Conservation (phyloP, 2,113 vertebrate species). For the Entomyzon cyanotis region DNA sequence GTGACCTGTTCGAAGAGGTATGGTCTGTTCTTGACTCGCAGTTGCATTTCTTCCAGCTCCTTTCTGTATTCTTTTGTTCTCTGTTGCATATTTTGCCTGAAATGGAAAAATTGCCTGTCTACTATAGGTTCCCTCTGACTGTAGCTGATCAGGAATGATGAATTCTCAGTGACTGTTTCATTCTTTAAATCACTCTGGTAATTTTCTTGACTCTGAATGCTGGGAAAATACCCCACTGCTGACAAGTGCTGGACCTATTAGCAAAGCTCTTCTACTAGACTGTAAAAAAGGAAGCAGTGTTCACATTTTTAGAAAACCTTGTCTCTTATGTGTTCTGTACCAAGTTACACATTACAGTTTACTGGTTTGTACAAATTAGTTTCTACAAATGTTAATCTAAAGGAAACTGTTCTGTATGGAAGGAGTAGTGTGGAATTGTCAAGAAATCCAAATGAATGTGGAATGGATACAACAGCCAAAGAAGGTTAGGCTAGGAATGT, state of each 20-base stretch:
- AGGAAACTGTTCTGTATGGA: background rate
- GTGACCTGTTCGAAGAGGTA: slow-evolving; percentile 91
- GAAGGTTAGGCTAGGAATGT: background rate
- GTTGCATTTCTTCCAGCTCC: slow-evolving; percentile 88
- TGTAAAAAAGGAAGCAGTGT: background rate
- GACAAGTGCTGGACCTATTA: background rate
- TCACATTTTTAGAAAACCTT: background rate
- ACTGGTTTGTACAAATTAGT: background rate
- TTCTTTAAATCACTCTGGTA: background rate
- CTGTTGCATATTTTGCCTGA: slow-evolving; percentile 83
- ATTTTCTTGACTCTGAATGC: background rate
- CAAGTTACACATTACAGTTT: background rate
- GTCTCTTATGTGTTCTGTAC: background rate
- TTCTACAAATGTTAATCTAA: background rate
- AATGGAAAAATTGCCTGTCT: slow-evolving; percentile 45
- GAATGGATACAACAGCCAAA: background rate
- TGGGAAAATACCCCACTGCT: background rate
- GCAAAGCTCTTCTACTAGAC: background rate
- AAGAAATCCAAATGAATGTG: background rate
- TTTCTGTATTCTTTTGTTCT: slow-evolving; percentile 86
- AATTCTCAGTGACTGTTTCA: background rate
- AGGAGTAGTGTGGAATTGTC: background rate
- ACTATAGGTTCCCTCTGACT: background rate
- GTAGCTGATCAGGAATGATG: background rate
- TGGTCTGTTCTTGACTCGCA: slow-evolving; percentile 82